Conservation (phyloP, 2,113 vertebrate genomes). For the Pycnonotus jocosus region DNA sequence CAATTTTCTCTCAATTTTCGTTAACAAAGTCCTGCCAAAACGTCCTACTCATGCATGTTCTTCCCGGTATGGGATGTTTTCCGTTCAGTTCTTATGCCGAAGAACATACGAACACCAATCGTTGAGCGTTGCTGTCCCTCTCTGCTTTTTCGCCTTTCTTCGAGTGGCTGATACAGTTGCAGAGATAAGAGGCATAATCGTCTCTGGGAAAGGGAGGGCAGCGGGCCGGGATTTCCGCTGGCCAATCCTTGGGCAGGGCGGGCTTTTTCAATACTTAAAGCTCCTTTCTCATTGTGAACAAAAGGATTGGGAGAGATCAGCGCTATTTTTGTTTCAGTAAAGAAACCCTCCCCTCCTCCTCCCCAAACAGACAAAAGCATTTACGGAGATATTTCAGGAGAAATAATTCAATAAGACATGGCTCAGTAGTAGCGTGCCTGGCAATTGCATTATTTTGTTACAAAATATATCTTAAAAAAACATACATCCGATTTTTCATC, state of each 20-base stretch:
- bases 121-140: accelerated
- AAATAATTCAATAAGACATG: not conserved
- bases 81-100: accelerated
- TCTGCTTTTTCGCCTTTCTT: not conserved
- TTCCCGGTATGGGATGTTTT: accelerated
- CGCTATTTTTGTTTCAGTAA: not conserved
- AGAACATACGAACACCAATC: accelerated
- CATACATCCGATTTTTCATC: not conserved
- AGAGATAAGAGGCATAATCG: not conserved
- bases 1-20: not conserved
- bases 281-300: not conserved
- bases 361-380: not conserved
- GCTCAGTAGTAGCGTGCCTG: constrained; percentile 27
- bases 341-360: not conserved
- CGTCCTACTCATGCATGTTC: not conserved
- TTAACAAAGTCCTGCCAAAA: not conserved
- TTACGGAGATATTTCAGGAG: not conserved
- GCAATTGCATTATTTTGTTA: not conserved
- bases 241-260: constrained; percentile 47
- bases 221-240: not conserved
- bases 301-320: not conserved
- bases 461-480: constrained; percentile 7
- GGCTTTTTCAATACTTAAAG: constrained; percentile 26
- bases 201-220: not conserved
- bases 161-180: not conserved